Conservation (phyloP, 1,140 invertebrate genomes). For the Drosophila trapezifrons region DNA sequence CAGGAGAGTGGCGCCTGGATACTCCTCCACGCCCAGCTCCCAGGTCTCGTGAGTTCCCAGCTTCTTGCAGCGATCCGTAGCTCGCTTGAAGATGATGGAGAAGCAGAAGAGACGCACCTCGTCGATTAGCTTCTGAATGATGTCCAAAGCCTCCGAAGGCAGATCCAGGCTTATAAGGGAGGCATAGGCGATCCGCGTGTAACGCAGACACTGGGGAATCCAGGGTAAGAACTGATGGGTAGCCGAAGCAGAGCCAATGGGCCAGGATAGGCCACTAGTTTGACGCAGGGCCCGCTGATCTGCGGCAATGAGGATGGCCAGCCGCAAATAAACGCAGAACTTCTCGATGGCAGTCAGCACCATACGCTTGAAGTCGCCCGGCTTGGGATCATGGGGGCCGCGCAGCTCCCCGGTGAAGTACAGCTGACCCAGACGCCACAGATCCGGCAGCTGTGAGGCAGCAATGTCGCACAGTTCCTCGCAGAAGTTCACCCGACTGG, state of each 20-base stretch:
- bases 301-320: conserved; percentile 87
- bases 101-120: conserved; percentile 95
- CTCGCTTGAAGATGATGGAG: conserved; percentile 92
- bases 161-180: conserved; percentile 90
- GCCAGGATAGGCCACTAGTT: conserved; percentile 84
- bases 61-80: conserved; percentile 91
- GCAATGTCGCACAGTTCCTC: conserved; percentile 83
- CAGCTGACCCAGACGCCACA: conserved; percentile 95
- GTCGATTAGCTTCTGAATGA: conserved; percentile 93
- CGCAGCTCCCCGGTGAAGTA: conserved; percentile 94
- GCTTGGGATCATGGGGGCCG: conserved; percentile 88
- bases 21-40: conserved; percentile 91
- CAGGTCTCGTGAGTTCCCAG: conserved; percentile 93
- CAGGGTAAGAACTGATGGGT: conserved; percentile 87
- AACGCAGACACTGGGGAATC: conserved; percentile 91
- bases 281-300: conserved; percentile 81
- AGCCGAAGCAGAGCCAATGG: conserved; percentile 84
- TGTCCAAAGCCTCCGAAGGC: conserved; percentile 91
- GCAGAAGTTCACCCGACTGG: conserved; percentile 78
- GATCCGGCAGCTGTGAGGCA: conserved; percentile 87
- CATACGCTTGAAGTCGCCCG: conserved; percentile 86
- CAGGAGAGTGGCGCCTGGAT: conserved; percentile 85
- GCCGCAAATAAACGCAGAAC: conserved; percentile 88
- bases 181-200: conserved; percentile 88
- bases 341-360: conserved; percentile 88